Percentiles rank a stretch among this genome's conserved stretches.
Evolutionary conservation across 2,113 vertebrate species (phyloP).

Genomic region (Nothocercus julius): DNA sequence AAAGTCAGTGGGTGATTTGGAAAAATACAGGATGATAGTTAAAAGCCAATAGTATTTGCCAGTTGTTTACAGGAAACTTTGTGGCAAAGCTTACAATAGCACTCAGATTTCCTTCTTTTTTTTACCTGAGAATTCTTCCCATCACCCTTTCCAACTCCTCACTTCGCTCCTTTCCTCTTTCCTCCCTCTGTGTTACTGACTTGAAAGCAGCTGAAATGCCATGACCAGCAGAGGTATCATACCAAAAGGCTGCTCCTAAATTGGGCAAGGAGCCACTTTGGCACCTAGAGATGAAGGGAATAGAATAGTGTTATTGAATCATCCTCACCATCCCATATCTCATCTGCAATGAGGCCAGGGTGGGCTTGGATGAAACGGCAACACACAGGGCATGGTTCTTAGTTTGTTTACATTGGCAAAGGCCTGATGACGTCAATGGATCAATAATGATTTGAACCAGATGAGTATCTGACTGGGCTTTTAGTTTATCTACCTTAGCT

Average conservation of each 20-base stretch:
- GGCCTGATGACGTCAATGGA: neutral
- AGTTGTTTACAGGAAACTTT: neutral
- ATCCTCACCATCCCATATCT: neutral
- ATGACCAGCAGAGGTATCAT: neutral
- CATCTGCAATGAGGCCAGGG: neutral
- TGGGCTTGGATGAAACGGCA: neutral
- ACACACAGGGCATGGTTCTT: neutral
- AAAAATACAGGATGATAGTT: neutral
- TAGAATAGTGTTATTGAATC: neutral
- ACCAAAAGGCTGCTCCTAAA: neutral
- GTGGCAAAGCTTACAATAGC: neutral
- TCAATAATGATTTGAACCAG: neutral
- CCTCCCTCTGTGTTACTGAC: neutral
- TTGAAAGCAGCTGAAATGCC: accelerated
- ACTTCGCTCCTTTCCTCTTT: neutral
- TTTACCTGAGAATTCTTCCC: neutral
- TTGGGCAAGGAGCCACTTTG: neutral
- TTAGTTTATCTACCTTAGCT: neutral
- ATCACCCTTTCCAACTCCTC: neutral
- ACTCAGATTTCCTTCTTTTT: neutral
- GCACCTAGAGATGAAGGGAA: neutral
- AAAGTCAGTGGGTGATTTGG: neutral
- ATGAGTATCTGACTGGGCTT: neutral
- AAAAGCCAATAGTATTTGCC: neutral
- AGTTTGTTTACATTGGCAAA: neutral